phyloP scores from a whole-genome alignment of 2,797 vertebrate genomes.

The Lithobates pipiens region DNA sequence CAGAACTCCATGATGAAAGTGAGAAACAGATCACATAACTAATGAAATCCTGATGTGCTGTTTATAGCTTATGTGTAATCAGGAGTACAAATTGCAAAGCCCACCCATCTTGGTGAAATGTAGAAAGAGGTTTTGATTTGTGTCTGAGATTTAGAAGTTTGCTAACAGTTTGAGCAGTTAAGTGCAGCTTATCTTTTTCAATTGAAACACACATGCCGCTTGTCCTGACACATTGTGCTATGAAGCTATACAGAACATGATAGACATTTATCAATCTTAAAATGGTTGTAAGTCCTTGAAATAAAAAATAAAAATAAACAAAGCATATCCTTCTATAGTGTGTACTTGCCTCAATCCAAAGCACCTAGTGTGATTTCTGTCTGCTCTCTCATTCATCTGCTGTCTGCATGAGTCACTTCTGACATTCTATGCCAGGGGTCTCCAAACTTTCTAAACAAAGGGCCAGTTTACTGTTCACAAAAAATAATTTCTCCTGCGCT shows the following conservation, averaged over 20 bases:
- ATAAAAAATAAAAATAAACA: too few species aligned
- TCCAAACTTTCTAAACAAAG: too few species aligned
- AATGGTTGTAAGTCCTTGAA: too few species aligned
- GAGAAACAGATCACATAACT: constrained; percentile 31
- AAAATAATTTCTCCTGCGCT: too few species aligned
- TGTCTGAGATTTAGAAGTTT: not conserved
- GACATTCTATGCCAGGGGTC: too few species aligned
- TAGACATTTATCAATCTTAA: not conserved
- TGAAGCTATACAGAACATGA: not conserved
- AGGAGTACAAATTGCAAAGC: constrained; percentile 31
- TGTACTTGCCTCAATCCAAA: too few species aligned
- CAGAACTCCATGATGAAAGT: constrained; percentile 14
- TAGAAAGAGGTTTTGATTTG: constrained; percentile 9
- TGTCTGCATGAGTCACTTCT: too few species aligned
- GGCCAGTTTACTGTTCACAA: too few species aligned
- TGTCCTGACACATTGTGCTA: not conserved
- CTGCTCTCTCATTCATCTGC: too few species aligned
- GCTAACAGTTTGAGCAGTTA: not conserved
- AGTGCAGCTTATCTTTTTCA: not conserved
- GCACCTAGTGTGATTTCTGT: too few species aligned
- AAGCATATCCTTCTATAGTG: too few species aligned
- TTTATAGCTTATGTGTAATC: constrained; percentile 15
- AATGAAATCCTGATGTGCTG: constrained; percentile 44
- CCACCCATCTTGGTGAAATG: constrained; percentile 21
- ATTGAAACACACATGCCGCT: not conserved